A percentile compares a stretch with the other conserved stretches of the same genome.
These are phyloP conservation scores for Agrilus mali DNA, from an alignment of 2,888 invertebrate species.

Conservation along the genomic window DNA sequence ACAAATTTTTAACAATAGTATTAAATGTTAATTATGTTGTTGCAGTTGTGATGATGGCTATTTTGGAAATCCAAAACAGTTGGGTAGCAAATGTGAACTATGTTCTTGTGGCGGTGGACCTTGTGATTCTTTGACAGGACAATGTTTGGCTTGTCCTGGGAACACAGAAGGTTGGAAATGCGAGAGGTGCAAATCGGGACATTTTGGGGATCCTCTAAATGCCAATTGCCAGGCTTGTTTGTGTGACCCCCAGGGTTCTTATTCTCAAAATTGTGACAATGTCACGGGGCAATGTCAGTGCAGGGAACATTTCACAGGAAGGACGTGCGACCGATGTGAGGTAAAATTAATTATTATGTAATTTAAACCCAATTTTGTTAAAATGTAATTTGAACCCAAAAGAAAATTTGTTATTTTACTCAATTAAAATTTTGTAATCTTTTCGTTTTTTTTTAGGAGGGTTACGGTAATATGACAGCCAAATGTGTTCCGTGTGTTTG, in stretches of 20 bases:
- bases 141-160: constrained; percentile 72
- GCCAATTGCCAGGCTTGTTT: constrained; percentile 60
- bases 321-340: constrained; percentile 57
- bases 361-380: no score
- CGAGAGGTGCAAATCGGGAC: constrained; percentile 52
- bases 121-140: constrained; percentile 73
- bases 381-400: no score
- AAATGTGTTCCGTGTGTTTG: constrained; percentile 77
- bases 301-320: constrained; percentile 54
- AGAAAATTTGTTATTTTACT: no score
- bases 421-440: no score
- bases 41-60: constrained; percentile 69
- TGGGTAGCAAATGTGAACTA: constrained; percentile 59
- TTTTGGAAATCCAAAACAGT: constrained; percentile 65
- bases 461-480: constrained; percentile 61
- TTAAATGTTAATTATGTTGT: constrained; percentile 1
- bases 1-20: not conserved
- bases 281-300: constrained; percentile 66
- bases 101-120: constrained; percentile 82
- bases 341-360: constrained; percentile 20
- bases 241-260: constrained; percentile 66
- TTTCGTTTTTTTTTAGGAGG: constrained; percentile 33
- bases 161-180: constrained; percentile 62
- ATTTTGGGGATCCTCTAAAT: constrained; percentile 50
- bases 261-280: constrained; percentile 55